Conservation (phyloP, 2,113 vertebrate species). For the Podarcis muralis region DNA sequence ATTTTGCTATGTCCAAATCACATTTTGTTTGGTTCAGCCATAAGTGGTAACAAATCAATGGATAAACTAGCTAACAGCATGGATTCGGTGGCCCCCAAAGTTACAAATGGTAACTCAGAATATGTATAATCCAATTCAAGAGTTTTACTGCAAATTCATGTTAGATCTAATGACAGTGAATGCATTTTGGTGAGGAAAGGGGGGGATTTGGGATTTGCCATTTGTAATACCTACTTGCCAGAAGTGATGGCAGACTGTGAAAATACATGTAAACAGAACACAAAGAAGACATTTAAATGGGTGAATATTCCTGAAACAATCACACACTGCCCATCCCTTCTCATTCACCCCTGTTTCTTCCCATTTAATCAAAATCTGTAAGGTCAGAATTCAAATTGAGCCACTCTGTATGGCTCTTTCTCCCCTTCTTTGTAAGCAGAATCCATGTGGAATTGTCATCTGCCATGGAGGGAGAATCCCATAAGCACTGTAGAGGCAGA, state of each 20-base stretch:
- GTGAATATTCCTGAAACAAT: not conserved
- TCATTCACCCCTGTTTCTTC: not conserved
- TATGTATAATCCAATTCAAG: not conserved
- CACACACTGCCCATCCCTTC: no score
- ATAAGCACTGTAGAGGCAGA: not conserved
- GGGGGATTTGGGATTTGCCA: not conserved
- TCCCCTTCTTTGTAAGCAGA: not conserved
- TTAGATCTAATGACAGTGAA: not conserved
- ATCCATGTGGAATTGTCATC: not conserved
- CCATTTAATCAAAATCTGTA: not conserved
- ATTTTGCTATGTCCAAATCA: not conserved
- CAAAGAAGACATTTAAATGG: not conserved
- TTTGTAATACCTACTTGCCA: not conserved
- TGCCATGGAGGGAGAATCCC: not conserved
- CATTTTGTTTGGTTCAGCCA: not conserved
- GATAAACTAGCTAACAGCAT: not conserved
- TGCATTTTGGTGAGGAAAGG: not conserved
- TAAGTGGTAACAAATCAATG: not conserved
- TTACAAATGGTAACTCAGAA: not conserved
- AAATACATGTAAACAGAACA: not conserved
- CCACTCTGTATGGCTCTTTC: not conserved
- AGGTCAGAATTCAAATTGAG: not conserved
- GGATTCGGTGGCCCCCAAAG: not conserved
- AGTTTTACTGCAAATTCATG: not conserved
- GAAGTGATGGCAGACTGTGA: not conserved